Evolutionary conservation across 2,113 vertebrate species (phyloP), one percentile per base, ranked within the genome.

Genomic region (Calyptommatus sinebrachiatus): DNA sequence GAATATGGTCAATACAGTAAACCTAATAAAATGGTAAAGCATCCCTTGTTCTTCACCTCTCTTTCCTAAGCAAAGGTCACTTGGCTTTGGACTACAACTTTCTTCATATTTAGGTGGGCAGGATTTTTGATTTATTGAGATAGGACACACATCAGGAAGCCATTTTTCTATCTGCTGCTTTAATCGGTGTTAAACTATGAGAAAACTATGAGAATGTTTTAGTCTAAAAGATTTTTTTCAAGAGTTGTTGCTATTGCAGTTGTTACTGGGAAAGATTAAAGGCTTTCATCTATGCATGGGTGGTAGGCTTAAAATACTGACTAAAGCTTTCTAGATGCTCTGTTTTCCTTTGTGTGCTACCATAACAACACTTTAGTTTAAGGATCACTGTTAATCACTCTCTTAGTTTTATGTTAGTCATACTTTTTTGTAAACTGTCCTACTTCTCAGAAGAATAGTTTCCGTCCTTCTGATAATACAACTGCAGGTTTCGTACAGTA

Each of bases 21-120:
- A 61, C 76, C 77, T 90, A n/a, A 71, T 92, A 65, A 93, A 92
- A 72, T 81, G 93, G 95, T 92, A 96, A 95, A 87, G 41, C 61
- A 16, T 16, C 21, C 35, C 26, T 28, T 41, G 10, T 26, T 41
- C 71, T 80, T 35, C 10, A 72, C 63, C 9, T 60, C 8, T 82
- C n/a, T 16, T 2, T 24, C 22, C 35, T 28, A 31, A 48, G 24
- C 5, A 48, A 61, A 29, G 28, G 18, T 14, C 68, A 41, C 18
- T 53, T 67, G 68, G 7, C n/a, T 79, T 48, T 11, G 18, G 28
- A 46, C 24, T 31, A 10, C 35, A 6, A 4, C 31, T 77, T 57
- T 8, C 16, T 63, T 1, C 11, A 18, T 12, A 8, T 20, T 57
- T 41, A 78, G 28, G 8, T 29, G 57, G 48, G 48, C 41, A 45